Evolutionary conservation across 2,113 vertebrate genomes (phyloP), one percentile per base, ranked within the genome.

Genomic region (Dipodomys ordii): DNA sequence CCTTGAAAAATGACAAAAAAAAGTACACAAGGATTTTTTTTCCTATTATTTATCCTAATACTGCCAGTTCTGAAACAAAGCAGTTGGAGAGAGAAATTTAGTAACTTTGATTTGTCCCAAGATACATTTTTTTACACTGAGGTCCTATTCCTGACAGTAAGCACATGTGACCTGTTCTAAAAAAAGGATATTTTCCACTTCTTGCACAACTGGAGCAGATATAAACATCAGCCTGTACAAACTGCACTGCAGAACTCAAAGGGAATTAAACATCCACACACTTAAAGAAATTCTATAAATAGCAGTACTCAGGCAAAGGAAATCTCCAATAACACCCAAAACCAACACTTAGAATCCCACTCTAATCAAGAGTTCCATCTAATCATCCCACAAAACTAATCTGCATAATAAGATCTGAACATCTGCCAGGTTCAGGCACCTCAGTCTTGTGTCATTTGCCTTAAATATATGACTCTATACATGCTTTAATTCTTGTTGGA

Each of bases 151-250:
- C 97, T 98, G 98, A 98, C 98, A 98, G 98, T 97, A 97, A 97
- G 97, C 96, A 97, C 98, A 98, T 98, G 98, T 98, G 98, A 98
- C 98, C 97, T 97, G 97, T 98, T 98, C 98, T 98, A 98, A 98
- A 98, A 98, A 98, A 98, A 98, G 98, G 97, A 98, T 98, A 98
- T 98, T 98, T 98, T 98, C 98, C 98, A 98, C 98, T 98, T 98
- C 98, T 98, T 98, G 98, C 98, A 98, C 98, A 98, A 98, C 98
- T 98, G 98, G 98, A 98, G 98, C 98, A 98, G 97, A 98, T 98
- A 98, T 98, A 98, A 98, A 98, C 98, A 98, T 98, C 97, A 98
- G 97, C 96, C 97, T 97, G 97, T 98, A 96, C 97, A 97, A 98
- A 98, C 97, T 97, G 98, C 98, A 97, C 92, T 97, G 97, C 97